Percentiles rank a stretch among this genome's conserved stretches.
Conservation (phyloP, 2,797 vertebrate genomes). For the Sebastes taczanowskii region DNA sequence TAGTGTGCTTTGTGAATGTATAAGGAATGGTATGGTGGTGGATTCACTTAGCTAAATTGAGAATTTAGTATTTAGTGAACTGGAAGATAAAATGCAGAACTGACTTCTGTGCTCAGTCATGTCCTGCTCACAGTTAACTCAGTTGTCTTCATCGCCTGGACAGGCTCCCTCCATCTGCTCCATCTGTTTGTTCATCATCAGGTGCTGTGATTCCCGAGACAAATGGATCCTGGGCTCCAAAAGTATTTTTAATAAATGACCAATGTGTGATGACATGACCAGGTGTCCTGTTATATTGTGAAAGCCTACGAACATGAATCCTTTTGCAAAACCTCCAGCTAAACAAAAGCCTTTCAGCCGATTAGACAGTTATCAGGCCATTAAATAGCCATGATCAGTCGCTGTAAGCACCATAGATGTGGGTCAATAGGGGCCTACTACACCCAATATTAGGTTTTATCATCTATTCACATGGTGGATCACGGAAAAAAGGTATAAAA, state of each 20-base stretch:
- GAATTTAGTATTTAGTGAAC: neutral
- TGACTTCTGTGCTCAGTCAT: neutral
- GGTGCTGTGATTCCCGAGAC: slow-evolving; percentile 6
- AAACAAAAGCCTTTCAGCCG: neutral
- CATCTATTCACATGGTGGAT: no score
- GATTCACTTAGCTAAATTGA: neutral
- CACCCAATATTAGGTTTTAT: no score
- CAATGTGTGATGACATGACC: slow-evolving; percentile 16
- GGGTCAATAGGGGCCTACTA: no score
- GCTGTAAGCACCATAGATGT: no score
- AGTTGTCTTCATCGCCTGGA: neutral
- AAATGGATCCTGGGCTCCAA: neutral
- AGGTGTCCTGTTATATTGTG: neutral
- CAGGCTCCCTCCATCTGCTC: slow-evolving; percentile 20
- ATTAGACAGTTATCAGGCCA: no score
- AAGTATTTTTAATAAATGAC: slow-evolving; percentile 9
- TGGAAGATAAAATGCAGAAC: neutral
- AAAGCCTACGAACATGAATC: neutral
- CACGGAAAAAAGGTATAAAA: no score
- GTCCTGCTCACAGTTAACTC: neutral
- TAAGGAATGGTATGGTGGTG: neutral
- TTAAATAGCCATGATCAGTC: no score
- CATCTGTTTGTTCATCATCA: slow-evolving; percentile 20
- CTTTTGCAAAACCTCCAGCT: neutral
- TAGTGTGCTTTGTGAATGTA: neutral